These are phyloP conservation scores for Spheniscus humboldti DNA, from an alignment of 2,797 vertebrate species.

Conservation along the genomic window DNA sequence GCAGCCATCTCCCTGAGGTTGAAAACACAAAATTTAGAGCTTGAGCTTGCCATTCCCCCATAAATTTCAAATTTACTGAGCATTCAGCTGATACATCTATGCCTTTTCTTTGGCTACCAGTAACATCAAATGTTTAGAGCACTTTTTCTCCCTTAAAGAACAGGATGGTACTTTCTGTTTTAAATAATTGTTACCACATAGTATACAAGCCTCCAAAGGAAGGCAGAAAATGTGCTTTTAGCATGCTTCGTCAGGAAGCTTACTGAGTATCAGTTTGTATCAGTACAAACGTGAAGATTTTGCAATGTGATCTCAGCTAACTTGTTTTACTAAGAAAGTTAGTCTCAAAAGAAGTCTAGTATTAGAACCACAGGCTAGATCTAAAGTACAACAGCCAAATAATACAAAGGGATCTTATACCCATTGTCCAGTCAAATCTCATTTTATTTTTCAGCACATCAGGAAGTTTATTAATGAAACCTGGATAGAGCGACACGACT, in stretches of 20 bases:
- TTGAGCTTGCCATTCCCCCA: background rate
- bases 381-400: background rate
- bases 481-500: conserved; percentile 77
- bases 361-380: background rate
- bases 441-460: conserved; percentile 77
- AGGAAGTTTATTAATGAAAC: conserved; percentile 89
- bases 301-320: background rate
- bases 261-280: background rate
- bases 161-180: background rate
- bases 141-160: background rate
- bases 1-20: background rate
- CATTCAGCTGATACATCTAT: background rate
- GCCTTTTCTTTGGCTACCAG: background rate
- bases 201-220: background rate
- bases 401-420: background rate
- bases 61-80: background rate
- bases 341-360: background rate
- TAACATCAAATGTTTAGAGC: background rate
- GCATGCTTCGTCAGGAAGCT: background rate
- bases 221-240: background rate
- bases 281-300: background rate
- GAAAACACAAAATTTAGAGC: background rate
- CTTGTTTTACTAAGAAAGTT: background rate
- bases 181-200: background rate
- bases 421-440: background rate